A percentile compares a stretch with the other conserved stretches of the same genome.
phyloP scores from a whole-genome alignment of 1,140 invertebrate genomes.

The Trachelipus rathkii region DNA sequence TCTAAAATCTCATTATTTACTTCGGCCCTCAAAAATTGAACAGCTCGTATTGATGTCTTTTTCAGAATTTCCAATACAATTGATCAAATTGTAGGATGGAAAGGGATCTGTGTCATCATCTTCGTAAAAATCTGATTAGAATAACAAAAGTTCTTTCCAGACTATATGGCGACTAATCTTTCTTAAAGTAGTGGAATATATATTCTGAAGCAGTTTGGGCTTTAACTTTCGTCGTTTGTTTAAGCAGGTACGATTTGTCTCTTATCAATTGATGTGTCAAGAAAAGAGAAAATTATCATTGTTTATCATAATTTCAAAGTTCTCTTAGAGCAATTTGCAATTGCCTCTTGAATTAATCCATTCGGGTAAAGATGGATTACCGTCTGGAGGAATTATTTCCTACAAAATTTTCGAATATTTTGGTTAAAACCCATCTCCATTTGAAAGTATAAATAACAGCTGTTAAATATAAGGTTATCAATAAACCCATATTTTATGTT shows the following conservation, averaged over 20 bases:
- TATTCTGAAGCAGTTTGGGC: neutral
- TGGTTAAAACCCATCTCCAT: neutral
- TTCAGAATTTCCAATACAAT: neutral
- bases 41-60: no score
- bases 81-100: neutral
- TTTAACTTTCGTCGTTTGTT: neutral
- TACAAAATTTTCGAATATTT: neutral
- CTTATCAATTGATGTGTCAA: neutral
- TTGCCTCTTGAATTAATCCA: neutral
- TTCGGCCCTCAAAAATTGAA: no score
- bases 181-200: neutral
- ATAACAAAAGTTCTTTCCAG: neutral
- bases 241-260: neutral
- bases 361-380: neutral
- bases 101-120: neutral
- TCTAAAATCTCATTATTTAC: neutral
- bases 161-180: no score
- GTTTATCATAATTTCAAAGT: neutral
- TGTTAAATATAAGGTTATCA: neutral
- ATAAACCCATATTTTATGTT: constrained; percentile 31
- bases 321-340: neutral
- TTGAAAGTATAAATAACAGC: neutral
- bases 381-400: neutral
- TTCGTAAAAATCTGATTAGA: neutral
- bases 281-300: neutral